These are phyloP conservation scores for Chloebia gouldiae DNA, from an alignment of 2,113 vertebrate species.

Conservation along the genomic window DNA sequence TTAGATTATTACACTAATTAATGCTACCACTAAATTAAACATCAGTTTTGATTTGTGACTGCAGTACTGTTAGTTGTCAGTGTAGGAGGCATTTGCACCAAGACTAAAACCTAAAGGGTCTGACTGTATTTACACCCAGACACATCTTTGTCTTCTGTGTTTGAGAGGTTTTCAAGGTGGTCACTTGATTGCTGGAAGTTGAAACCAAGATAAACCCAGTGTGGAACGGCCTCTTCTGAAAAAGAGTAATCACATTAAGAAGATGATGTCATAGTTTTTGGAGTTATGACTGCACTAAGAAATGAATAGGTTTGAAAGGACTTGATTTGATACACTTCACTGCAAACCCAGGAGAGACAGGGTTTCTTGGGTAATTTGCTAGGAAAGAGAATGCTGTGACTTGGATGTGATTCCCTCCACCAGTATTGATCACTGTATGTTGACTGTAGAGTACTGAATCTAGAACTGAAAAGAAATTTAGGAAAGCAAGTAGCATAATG, in stretches of 20 bases:
- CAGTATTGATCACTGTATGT: neutral
- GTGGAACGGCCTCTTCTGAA: neutral
- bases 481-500: neutral
- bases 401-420: neutral
- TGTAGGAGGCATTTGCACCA: neutral
- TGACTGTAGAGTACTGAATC: neutral
- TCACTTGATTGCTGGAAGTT: neutral
- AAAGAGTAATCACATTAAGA: neutral
- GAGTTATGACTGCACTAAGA: neutral
- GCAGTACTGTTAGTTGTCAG: neutral
- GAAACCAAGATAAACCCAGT: neutral
- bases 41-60: neutral
- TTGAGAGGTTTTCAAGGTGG: neutral
- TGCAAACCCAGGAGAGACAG: neutral
- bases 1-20: neutral
- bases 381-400: neutral
- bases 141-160: neutral
- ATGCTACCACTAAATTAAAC: neutral
- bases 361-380: neutral
- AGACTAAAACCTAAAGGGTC: neutral
- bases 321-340: neutral
- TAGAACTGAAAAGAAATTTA: neutral
- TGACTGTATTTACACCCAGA: neutral
- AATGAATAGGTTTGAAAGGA: neutral
- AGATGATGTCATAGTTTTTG: neutral